Evolutionary conservation across 2,888 invertebrate genomes (phyloP), one percentile per base, ranked within the genome.

Genomic region (Branchellion lobata): DNA sequence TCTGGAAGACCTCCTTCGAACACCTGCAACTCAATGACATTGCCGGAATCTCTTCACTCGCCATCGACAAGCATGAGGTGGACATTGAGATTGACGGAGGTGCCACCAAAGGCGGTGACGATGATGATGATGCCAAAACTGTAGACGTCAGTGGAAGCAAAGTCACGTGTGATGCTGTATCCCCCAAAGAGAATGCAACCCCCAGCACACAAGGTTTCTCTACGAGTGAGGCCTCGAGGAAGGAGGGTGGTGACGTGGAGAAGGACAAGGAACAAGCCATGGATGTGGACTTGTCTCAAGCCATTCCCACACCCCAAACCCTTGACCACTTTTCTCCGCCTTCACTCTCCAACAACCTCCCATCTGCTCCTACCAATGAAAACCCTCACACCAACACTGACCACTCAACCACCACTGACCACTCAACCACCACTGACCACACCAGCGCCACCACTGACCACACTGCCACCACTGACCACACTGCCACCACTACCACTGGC

Each of bases 1-100:
- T 72, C 65, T 29, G 72, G 78, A 78, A 65, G 80, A 72, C 29
- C n/a, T 36, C 53, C 47, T 29, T 69, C 47, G 40, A 33, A 31
- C 21, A 36, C 73, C 71, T 57, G 69, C 27, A 18, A 1, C 33
- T 31, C 51, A 14, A 24, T 8, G 69, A 11, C 24, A 8, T 57
- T 5, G 3, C 14, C 61, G n/a, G 61, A 3, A 57, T 57, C 21
- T 57, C 11, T n/a, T 57, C 61, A 3, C 24, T 57, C 5, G 61
- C 61, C 21, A 57, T 57, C n/a, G 61, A 57, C 21, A 5, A 40
- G 61, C 21, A 57, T 8, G 61, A n/a, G 24, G 61, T 57, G 3
- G 61, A 57, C 24, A 57, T 57, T 24, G 61, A 57, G n/a, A 3
- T 57, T 5, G 61, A n/a, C 21, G 61, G 3, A 5, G 61, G 14